Evolutionary conservation across 2,888 invertebrate species (phyloP).

Genomic region (Hoplodrina blanda): DNA sequence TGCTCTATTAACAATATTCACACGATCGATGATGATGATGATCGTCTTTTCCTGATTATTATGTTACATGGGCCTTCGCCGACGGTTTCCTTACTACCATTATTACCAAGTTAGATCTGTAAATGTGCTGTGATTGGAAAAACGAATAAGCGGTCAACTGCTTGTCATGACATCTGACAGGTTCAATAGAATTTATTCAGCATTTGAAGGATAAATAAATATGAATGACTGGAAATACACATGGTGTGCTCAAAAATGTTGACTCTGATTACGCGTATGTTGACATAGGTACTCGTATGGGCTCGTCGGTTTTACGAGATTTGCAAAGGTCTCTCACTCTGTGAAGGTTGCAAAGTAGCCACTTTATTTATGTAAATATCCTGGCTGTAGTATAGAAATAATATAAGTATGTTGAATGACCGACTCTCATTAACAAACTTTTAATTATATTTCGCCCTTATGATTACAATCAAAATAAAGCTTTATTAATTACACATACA

Average conservation of each 20-base stretch:
- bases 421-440: neutral
- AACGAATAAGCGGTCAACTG: no score
- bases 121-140: no score
- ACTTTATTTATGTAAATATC: neutral
- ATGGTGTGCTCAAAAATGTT: neutral
- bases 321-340: neutral
- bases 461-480: slow-evolving; percentile 14
- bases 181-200: no score
- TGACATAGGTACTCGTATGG: neutral
- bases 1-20: no score
- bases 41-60: no score
- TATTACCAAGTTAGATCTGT: no score
- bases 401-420: neutral
- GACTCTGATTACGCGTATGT: neutral
- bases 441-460: neutral
- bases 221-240: no score
- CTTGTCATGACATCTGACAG: no score
- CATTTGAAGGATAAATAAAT: no score
- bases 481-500: neutral
- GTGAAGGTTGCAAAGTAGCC: neutral
- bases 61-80: no score
- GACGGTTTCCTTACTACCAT: no score
- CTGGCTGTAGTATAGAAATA: neutral
- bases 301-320: neutral
- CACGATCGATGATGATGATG: no score